Percentiles rank a stretch among this genome's conserved stretches.
Conservation (phyloP, 2,113 vertebrate species). For the Heptranchias perlo region DNA sequence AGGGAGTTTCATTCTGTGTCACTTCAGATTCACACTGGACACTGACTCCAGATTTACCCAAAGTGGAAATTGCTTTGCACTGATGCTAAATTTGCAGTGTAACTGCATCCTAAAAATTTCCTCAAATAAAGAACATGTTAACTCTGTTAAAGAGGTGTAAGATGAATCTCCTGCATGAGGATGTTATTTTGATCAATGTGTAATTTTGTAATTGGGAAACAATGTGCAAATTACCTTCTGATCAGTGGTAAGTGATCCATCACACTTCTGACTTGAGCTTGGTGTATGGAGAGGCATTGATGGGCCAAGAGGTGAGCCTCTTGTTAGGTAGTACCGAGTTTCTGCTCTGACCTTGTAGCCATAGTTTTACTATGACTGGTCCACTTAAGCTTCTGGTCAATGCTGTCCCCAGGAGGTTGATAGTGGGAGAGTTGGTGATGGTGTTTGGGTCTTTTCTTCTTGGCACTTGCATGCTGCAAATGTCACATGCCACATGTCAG, state of each 20-base stretch:
- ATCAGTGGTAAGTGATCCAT: neutral
- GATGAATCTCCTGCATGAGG: neutral
- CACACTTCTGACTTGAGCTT: neutral
- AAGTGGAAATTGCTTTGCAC: neutral
- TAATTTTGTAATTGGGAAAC: too few relatives aligned
- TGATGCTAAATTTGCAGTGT: neutral
- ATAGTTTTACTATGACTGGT: neutral
- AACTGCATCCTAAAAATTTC: neutral
- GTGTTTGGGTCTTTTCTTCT: neutral
- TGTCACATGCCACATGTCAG: neutral
- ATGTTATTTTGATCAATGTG: neutral
- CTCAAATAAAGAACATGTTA: neutral
- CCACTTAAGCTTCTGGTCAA: neutral
- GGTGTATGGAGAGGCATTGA: neutral
- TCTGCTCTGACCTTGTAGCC: neutral
- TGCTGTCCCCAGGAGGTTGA: neutral
- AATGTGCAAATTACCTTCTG: neutral
- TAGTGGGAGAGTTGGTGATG: neutral
- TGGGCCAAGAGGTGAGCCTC: neutral
- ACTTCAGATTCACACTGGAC: neutral
- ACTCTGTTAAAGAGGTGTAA: neutral
- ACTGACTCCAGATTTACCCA: neutral
- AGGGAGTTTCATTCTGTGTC: neutral
- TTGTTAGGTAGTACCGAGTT: neutral
- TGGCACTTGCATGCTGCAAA: neutral